A percentile compares a stretch with the other conserved stretches of the same genome.
Conservation (phyloP, 2,797 vertebrate genomes). For the Oreonectes daqikongensis region DNA sequence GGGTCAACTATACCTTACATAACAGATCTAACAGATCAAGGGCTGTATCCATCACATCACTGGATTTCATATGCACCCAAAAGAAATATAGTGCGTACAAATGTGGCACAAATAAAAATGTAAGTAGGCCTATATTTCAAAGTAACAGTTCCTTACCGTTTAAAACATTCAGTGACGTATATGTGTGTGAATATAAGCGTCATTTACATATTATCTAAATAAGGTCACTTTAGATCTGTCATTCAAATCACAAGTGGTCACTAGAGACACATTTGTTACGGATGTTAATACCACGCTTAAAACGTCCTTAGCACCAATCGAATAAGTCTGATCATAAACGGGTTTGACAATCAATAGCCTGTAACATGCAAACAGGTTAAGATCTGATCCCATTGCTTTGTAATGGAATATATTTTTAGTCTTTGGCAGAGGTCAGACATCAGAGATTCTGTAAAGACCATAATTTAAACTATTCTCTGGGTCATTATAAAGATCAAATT, state of each 20-base stretch:
- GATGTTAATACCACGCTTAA: neutral
- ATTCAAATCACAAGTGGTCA: neutral
- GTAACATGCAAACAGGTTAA: neutral
- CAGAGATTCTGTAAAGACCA: neutral
- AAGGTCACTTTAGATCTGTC: neutral
- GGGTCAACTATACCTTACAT: too few relatives aligned
- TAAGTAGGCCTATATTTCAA: neutral
- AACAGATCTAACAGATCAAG: too few relatives aligned
- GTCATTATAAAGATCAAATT: neutral
- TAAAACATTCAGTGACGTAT: neutral
- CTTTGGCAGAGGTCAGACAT: neutral
- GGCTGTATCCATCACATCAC: neutral
- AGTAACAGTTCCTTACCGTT: conserved; percentile 11
- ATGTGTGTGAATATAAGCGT: neutral
- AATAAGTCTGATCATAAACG: neutral
- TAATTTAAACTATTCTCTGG: too few relatives aligned
- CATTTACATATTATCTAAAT: neutral
- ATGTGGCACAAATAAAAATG: neutral
- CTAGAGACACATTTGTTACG: neutral
- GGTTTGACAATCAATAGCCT: neutral
- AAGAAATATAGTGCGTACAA: too few relatives aligned
- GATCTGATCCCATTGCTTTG: neutral
- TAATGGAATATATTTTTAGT: neutral
- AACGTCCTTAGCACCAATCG: neutral
- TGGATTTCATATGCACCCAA: neutral